A percentile compares a stretch with the other conserved stretches of the same genome.
These are phyloP conservation scores for Lasioglossum pauxillum DNA, from an alignment of 2,888 invertebrate genomes.

Conservation along the genomic window DNA sequence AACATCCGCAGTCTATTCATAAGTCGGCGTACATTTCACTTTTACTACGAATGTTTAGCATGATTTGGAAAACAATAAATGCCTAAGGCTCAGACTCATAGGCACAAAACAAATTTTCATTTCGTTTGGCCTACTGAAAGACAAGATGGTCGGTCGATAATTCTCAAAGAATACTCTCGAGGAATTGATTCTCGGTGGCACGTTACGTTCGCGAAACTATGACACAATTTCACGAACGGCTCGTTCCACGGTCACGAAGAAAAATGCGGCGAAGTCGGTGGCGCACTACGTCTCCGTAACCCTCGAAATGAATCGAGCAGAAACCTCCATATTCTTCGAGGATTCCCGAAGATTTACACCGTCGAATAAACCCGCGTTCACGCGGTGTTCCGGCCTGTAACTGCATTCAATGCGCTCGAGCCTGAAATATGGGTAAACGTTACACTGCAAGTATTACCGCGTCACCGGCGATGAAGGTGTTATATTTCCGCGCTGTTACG, in stretches of 20 bases:
- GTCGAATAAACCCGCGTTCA: slow-evolving; percentile 52
- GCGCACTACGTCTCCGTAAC: slow-evolving; percentile 11
- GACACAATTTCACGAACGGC: neutral
- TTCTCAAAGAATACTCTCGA: neutral
- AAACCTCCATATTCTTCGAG: slow-evolving; percentile 52
- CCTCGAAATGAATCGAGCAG: slow-evolving; percentile 36
- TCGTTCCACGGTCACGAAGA: neutral
- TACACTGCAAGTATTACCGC: slow-evolving; percentile 60
- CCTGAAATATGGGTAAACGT: slow-evolving; percentile 61
- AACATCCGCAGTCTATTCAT: too few relatives aligned
- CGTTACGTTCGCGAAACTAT: neutral
- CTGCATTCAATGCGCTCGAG: slow-evolving; percentile 53
- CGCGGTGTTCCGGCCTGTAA: slow-evolving; percentile 42
- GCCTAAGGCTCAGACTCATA: too few relatives aligned
- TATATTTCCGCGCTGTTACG: slow-evolving; percentile 54
- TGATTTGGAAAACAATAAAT: neutral
- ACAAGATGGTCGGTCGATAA: neutral
- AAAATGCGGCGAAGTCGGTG: slow-evolving; percentile 20
- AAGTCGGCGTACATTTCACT: too few relatives aligned
- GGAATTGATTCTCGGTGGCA: neutral
- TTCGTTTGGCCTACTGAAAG: neutral
- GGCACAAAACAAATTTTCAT: neutral
- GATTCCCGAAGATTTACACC: slow-evolving; percentile 57
- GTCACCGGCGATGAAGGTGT: slow-evolving; percentile 58
- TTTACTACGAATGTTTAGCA: too few relatives aligned